A percentile compares a stretch with the other conserved stretches of the same genome.
Evolutionary conservation across 2,888 invertebrate species (phyloP).

Genomic region (Agelastica alni): DNA sequence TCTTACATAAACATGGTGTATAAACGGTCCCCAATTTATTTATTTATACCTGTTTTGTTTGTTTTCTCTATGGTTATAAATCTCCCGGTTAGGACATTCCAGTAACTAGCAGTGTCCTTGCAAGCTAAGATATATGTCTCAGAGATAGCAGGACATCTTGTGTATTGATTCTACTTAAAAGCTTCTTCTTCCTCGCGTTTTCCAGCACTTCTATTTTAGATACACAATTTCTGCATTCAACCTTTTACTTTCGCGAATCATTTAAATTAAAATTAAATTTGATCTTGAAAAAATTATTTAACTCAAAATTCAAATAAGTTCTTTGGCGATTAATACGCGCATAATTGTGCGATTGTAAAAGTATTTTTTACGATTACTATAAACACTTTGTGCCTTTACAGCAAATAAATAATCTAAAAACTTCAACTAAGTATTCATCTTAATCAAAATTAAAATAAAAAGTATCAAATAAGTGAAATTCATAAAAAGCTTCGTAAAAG

Average conservation of each 20-base stretch:
- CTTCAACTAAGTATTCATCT: too few species aligned
- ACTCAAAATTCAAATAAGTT: too few species aligned
- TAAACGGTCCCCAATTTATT: conserved; percentile 41
- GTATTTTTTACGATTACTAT: too few species aligned
- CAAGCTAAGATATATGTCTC: conserved; percentile 53
- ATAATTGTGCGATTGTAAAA: too few species aligned
- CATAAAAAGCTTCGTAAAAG: conserved; percentile 46
- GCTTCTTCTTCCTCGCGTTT: conserved; percentile 45
- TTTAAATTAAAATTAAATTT: too few species aligned
- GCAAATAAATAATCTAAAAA: too few species aligned
- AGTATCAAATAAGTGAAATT: too few species aligned
- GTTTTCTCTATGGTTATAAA: conserved; percentile 48
- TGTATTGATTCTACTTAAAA: conserved; percentile 56
- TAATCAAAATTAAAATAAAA: too few species aligned
- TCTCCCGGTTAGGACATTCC: conserved; percentile 46
- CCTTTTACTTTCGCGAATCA: too few species aligned
- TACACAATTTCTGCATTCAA: not conserved
- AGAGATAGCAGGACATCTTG: conserved; percentile 51
- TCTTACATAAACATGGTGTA: conserved; percentile 37
- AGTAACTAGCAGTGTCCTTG: conserved; percentile 53
- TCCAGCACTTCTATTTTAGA: conserved; percentile 1
- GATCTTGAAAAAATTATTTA: too few species aligned
- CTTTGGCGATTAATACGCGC: too few species aligned
- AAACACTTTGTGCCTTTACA: too few species aligned
- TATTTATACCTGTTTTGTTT: conserved; percentile 50